Conservation (phyloP, 2,888 invertebrate species). For the Diarsia brunnea region DNA sequence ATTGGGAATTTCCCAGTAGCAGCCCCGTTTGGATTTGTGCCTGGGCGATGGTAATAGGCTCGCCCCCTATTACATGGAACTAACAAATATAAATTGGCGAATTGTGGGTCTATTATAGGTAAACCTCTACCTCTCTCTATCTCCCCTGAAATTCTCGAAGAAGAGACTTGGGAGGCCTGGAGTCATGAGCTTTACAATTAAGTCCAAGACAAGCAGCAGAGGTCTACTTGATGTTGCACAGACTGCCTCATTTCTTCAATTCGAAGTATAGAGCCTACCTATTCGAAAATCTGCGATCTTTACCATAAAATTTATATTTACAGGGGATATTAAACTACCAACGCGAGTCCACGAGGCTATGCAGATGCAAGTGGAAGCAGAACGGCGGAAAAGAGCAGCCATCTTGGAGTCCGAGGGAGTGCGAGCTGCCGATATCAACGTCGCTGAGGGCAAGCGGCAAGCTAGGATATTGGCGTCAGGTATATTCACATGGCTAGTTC, state of each 20-base stretch:
- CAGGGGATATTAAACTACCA: slow-evolving; percentile 97
- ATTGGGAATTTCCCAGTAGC: too few species aligned
- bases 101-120: too few species aligned
- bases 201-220: background rate
- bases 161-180: background rate
- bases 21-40: too few species aligned
- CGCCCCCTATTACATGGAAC: too few species aligned
- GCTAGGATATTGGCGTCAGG: slow-evolving; percentile 97
- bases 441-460: slow-evolving; percentile 98
- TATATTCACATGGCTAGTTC: slow-evolving; percentile 71
- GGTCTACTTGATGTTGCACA: background rate
- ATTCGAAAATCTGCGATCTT: background rate
- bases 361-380: slow-evolving; percentile 99
- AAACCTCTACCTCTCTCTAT: too few species aligned
- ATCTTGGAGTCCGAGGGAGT: slow-evolving; percentile 99
- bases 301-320: slow-evolving; percentile 36
- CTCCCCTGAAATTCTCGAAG: too few species aligned
- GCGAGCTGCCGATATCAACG: slow-evolving; percentile 98
- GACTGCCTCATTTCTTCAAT: background rate
- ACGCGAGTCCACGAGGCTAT: slow-evolving; percentile 98
- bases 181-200: background rate
- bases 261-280: background rate
- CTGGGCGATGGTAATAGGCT: too few species aligned
- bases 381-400: slow-evolving; percentile 98
- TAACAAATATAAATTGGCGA: too few species aligned